Conservation (phyloP, 2,888 invertebrate genomes). For the Carcina quercana region DNA sequence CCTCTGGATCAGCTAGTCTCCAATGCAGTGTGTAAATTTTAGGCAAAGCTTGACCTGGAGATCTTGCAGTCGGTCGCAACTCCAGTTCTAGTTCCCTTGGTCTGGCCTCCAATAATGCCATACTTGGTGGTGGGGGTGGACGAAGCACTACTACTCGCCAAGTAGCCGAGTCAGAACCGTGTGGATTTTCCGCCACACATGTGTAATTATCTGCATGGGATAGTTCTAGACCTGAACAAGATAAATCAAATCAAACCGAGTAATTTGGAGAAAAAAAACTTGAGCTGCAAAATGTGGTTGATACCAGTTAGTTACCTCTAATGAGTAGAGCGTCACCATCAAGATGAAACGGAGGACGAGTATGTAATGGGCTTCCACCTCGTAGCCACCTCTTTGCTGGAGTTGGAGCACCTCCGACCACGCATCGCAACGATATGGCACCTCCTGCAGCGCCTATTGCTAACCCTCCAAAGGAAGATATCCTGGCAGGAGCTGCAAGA, state of each 20-base stretch:
- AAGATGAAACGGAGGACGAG: constrained; percentile 77
- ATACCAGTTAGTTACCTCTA: constrained; percentile 62
- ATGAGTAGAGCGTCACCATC: constrained; percentile 80
- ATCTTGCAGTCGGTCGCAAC: constrained; percentile 44
- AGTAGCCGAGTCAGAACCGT: constrained; percentile 87
- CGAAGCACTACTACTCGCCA: constrained; percentile 86
- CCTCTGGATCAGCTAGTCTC: constrained; percentile 80
- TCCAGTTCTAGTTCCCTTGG: constrained; percentile 59
- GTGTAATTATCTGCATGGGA: constrained; percentile 86
- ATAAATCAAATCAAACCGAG: background rate
- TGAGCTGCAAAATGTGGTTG: background rate
- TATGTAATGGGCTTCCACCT: constrained; percentile 77
- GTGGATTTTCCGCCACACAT: constrained; percentile 86
- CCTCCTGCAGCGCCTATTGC: constrained; percentile 81
- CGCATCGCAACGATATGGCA: constrained; percentile 80
- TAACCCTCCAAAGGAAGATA: constrained; percentile 88
- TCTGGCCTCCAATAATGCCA: constrained; percentile 72
- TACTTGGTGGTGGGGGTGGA: constrained; percentile 80
- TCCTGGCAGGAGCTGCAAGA: constrained; percentile 91
- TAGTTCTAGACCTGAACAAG: constrained; percentile 75
- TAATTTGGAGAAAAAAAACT: background rate
- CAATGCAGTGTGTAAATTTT: constrained; percentile 80
- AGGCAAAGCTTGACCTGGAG: constrained; percentile 58
- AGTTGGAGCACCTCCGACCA: constrained; percentile 83
- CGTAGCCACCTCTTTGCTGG: constrained; percentile 85